Conservation (phyloP, 2,797 vertebrate species). For the Pipistrellus pygmaeus region DNA sequence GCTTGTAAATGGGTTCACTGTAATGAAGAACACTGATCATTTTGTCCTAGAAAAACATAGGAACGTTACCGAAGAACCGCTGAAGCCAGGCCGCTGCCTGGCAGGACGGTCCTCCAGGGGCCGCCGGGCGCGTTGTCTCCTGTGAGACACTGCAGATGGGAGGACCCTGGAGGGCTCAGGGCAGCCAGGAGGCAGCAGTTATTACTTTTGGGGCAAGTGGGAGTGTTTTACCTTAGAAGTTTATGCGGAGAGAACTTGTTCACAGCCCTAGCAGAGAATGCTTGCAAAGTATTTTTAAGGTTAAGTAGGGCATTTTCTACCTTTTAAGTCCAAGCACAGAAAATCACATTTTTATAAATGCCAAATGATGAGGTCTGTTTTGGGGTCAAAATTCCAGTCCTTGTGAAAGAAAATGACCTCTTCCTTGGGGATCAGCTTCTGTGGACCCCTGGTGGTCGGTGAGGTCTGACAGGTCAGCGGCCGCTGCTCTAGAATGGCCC, state of each 20-base stretch:
- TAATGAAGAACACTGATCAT: conserved; percentile 33
- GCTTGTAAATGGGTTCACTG: conserved; percentile 19
- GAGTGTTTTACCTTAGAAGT: conserved; percentile 9
- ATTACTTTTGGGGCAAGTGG: conserved; percentile 39
- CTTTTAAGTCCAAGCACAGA: neutral
- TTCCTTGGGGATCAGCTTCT: conserved; percentile 64
- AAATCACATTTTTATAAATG: conserved; percentile 50
- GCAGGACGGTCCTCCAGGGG: conserved; percentile 24
- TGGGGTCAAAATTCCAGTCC: conserved; percentile 45
- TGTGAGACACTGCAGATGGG: neutral
- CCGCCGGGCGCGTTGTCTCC: neutral
- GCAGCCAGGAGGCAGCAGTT: neutral
- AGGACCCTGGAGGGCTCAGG: conserved; percentile 11
- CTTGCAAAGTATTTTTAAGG: conserved; percentile 60
- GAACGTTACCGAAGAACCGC: conserved; percentile 3
- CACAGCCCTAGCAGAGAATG: conserved; percentile 39
- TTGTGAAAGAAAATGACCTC: conserved; percentile 59
- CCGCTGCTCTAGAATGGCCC: neutral
- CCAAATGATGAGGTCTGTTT: conserved; percentile 66
- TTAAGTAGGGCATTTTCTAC: conserved; percentile 51
- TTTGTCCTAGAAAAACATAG: conserved; percentile 44
- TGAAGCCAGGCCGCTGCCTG: conserved; percentile 34
- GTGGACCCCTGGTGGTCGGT: too few species aligned
- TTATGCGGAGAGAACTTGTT: conserved; percentile 18
- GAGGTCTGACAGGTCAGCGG: too few species aligned